Percentiles rank a stretch among this genome's conserved stretches.
Conservation (phyloP, 2,113 vertebrate species). For the Chunga burmeisteri region DNA sequence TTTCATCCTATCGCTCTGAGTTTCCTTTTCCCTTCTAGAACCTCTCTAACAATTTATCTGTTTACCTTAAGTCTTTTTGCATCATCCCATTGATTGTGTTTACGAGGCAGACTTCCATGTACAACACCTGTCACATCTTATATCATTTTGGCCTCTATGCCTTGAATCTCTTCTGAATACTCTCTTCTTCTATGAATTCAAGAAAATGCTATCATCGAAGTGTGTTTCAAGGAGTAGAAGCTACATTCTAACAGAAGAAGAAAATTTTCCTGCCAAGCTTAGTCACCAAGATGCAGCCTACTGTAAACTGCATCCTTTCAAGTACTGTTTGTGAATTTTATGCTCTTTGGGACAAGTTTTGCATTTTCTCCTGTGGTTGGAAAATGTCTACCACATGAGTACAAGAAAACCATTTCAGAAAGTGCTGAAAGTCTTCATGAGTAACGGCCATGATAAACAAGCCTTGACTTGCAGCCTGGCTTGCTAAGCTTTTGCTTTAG, state of each 20-base stretch:
- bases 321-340: background rate
- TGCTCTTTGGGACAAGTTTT: background rate
- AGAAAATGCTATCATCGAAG: background rate
- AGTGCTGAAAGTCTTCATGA: background rate
- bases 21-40: background rate
- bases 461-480: background rate
- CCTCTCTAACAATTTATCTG: background rate
- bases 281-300: background rate
- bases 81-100: background rate
- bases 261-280: background rate
- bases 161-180: background rate
- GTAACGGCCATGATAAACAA: background rate
- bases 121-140: background rate
- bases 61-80: background rate
- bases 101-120: background rate
- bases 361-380: background rate
- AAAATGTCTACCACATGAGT: background rate
- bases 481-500: background rate
- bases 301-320: background rate
- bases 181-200: background rate
- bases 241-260: background rate
- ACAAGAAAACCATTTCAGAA: background rate
- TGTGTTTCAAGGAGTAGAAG: background rate
- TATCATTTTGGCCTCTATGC: background rate
- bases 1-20: background rate